Base-by-base conservation (phyloP, 1,140 invertebrate species). In the Cotesia glomerata region DNA sequence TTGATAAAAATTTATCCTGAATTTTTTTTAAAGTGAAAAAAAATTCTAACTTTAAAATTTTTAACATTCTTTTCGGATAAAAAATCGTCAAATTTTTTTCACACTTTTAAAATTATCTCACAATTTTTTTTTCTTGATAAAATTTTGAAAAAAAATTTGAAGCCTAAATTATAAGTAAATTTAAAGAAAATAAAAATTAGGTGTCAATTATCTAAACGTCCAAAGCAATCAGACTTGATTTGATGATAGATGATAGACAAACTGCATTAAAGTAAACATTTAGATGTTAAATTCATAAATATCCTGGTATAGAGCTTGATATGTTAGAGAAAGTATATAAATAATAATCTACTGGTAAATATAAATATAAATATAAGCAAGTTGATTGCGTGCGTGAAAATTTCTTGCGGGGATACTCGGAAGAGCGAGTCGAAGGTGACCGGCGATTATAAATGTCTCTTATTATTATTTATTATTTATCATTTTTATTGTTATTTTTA, bases 381-480 rank as follows among this genome's bases (percentile, higher is more conserved):
- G 14, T 16, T 54, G 64, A 9, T 67, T 67, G 71, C 71, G 64
- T 72, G 71, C 64, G 32, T 70, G 51, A 32, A 69, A 73, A 74
- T 52, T 74, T 74, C 35, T 59, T 39, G 61, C 56, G 61, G 11
- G 51, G 66, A 73, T 73, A 61, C 58, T 72, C 16, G 64, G 71
- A 54, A 73, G 61, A 63, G 39, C 26, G 36, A 64, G 72, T 69
- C 59, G 70, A 75, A 72, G 71, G 71, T 72, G 74, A 69, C 74
- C 74, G 69, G 71, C 72, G 71, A 75, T 75, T 75, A 75, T 72
- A 72, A 72, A 75, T 75, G 67, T 72, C 65, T 61, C 52, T 71
- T 13, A 45, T 13, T 71, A 49, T 51, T 72, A 36, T 54, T 65
- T 59, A 36, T n/a, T 64, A 34, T 58, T 16, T 66, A 39, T 36